Evolutionary conservation across 1,140 invertebrate genomes (phyloP).

Genomic region (Drosophila lacertosa): DNA sequence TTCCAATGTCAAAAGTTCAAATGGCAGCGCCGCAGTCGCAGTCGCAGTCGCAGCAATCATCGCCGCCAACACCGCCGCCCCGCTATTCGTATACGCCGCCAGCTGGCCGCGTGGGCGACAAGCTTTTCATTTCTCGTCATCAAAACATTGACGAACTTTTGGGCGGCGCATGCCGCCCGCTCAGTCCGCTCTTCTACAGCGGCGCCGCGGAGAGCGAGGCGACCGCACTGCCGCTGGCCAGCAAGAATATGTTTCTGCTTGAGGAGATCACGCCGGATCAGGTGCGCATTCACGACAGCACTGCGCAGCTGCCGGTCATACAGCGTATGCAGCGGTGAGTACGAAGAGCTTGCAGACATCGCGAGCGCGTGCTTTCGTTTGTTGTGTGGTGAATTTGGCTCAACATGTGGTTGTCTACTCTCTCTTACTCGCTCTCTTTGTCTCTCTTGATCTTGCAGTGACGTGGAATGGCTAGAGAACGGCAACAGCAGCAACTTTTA

Average conservation of each 20-base stretch:
- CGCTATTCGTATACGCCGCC: constrained; percentile 68
- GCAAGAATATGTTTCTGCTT: constrained; percentile 74
- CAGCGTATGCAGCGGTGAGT: constrained; percentile 85
- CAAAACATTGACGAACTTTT: constrained; percentile 93
- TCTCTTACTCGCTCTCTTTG: constrained; percentile 23
- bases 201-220: constrained; percentile 33
- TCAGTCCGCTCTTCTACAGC: constrained; percentile 86
- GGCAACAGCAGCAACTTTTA: constrained; percentile 69
- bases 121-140: constrained; percentile 90
- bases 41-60: constrained; percentile 13
- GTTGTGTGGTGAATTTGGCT: constrained; percentile 76
- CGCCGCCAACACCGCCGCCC: constrained; percentile 39
- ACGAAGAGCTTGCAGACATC: background rate
- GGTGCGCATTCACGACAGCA: constrained; percentile 91
- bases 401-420: constrained; percentile 68
- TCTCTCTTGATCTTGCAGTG: constrained; percentile 61
- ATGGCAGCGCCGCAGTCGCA: constrained; percentile 34
- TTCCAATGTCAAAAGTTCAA: constrained; percentile 83
- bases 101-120: constrained; percentile 73
- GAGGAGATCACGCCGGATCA: constrained; percentile 86
- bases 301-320: constrained; percentile 88
- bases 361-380: constrained; percentile 36
- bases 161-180: constrained; percentile 87
- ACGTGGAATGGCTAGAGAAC: constrained; percentile 72
- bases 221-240: constrained; percentile 39